Evolutionary conservation across 2,888 invertebrate genomes (phyloP), one percentile per base, ranked within the genome.

Genomic region (Mythimna loreyi): DNA sequence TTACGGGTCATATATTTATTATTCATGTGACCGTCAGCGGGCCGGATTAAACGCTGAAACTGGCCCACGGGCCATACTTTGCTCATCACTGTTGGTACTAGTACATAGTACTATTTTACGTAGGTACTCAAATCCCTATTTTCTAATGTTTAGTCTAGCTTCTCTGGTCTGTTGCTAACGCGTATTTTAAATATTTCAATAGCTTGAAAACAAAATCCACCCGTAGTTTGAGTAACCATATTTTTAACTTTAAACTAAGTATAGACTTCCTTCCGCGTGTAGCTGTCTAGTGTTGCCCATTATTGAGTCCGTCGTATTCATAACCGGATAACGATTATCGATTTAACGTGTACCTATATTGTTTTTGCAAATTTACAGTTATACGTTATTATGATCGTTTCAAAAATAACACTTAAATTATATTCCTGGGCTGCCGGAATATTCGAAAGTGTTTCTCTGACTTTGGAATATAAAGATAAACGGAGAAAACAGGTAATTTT

Each of bases 251-350:
- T 76, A 72, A 80, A 80, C 62, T 70, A 69, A 53, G 25, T 49
- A 67, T 66, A 72, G 62, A 74, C 73, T 80, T 90, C 88, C 89
- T 90, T 89, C 88, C 89, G 85, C 73, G 77, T 83, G 63, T 78
- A 55, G 50, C 30, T 80, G 79, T 81, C 75, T 71, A 61, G 40
- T 57, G 64, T 67, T 83, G 78, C 82, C 68, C 78, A 72, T 67
- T 79, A 70, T 70, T 60, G 63, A 67, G 68, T 68, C 69, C 66
- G 66, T 67, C 75, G 64, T 77, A 76, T 61, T 67, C 49, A 67
- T 49, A 69, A 67, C 52, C 66, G 72, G 57, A 75, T 63, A 61
- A 60, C 50, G 55, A 49, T 47, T 56, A 72, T 58, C 50, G 36
- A 52, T 61, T 36, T 40, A 67, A 73, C 52, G 55, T 43, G 36